A percentile compares a stretch with the other conserved stretches of the same genome.
Evolutionary conservation across 2,888 invertebrate species (phyloP).

Genomic region (Eupithecia vulgata): DNA sequence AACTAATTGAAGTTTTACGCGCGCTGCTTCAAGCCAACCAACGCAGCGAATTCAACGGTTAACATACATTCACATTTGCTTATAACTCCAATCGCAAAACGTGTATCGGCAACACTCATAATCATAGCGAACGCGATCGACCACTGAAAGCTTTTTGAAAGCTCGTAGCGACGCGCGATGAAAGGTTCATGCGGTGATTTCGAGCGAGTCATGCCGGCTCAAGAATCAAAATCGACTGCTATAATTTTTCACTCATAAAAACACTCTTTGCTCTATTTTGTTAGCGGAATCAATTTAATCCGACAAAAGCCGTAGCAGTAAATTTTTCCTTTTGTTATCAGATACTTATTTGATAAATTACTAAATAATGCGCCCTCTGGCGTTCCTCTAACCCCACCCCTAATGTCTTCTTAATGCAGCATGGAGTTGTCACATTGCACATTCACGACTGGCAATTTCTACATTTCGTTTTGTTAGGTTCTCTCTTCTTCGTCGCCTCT

Average conservation of each 20-base stretch:
- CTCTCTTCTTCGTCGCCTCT: constrained; percentile 48
- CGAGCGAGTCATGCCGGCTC: constrained; percentile 63
- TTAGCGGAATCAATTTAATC: constrained; percentile 19
- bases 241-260: constrained; percentile 39
- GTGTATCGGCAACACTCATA: constrained; percentile 69
- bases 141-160: constrained; percentile 82
- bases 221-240: constrained; percentile 57
- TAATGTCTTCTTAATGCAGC: constrained; percentile 82
- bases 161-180: constrained; percentile 74
- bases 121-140: constrained; percentile 72
- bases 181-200: constrained; percentile 75
- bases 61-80: constrained; percentile 53
- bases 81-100: constrained; percentile 60
- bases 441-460: constrained; percentile 66
- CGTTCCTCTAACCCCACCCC: constrained; percentile 63
- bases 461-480: constrained; percentile 58
- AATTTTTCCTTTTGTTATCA: constrained; percentile 48
- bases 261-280: constrained; percentile 26
- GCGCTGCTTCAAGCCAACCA: constrained; percentile 50
- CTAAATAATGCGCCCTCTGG: constrained; percentile 73
- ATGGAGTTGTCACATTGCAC: constrained; percentile 79
- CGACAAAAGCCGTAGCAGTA: constrained; percentile 5
- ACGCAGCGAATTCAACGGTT: constrained; percentile 46
- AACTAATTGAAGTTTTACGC: constrained; percentile 62
- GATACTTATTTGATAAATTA: constrained; percentile 70